A percentile compares a stretch with the other conserved stretches of the same genome.
Evolutionary conservation across 2,888 invertebrate genomes (phyloP).

Genomic region (Parnassius orleans): DNA sequence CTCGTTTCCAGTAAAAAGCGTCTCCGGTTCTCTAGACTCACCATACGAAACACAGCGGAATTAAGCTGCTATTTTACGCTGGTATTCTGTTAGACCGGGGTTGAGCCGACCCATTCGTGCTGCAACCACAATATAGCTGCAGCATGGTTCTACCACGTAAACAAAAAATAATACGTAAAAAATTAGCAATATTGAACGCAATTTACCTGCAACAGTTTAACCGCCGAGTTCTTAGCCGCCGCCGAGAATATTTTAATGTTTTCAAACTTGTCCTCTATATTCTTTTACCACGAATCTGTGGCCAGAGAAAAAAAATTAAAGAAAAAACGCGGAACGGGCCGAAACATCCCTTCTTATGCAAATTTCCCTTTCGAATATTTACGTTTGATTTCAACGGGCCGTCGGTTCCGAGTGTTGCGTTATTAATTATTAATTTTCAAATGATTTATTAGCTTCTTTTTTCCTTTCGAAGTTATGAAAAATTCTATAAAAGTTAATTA

Average conservation of each 20-base stretch:
- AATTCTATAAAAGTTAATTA: constrained; percentile 67
- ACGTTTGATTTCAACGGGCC: constrained; percentile 65
- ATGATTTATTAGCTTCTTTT: constrained; percentile 71
- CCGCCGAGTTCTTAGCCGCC: too few species aligned
- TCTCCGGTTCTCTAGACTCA: too few species aligned
- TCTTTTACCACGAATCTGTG: constrained; percentile 33
- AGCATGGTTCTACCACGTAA: too few species aligned
- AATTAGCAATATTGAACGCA: too few species aligned
- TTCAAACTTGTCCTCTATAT: constrained; percentile 39
- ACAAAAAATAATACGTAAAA: too few species aligned
- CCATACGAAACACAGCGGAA: too few species aligned
- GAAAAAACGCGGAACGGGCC: constrained; percentile 37
- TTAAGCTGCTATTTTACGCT: too few species aligned
- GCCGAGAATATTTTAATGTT: neutral
- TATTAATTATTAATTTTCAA: constrained; percentile 77
- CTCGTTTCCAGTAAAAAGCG: too few species aligned
- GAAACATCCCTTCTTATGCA: constrained; percentile 70
- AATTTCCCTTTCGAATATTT: constrained; percentile 61
- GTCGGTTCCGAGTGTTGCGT: constrained; percentile 54
- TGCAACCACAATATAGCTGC: too few species aligned
- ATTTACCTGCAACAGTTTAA: too few species aligned
- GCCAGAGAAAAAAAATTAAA: constrained; percentile 42
- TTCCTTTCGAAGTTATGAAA: constrained; percentile 52
- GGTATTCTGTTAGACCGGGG: too few species aligned
- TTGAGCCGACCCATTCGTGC: too few species aligned